Conservation (phyloP, 2,113 vertebrate genomes). For the Ciconia boyciana region DNA sequence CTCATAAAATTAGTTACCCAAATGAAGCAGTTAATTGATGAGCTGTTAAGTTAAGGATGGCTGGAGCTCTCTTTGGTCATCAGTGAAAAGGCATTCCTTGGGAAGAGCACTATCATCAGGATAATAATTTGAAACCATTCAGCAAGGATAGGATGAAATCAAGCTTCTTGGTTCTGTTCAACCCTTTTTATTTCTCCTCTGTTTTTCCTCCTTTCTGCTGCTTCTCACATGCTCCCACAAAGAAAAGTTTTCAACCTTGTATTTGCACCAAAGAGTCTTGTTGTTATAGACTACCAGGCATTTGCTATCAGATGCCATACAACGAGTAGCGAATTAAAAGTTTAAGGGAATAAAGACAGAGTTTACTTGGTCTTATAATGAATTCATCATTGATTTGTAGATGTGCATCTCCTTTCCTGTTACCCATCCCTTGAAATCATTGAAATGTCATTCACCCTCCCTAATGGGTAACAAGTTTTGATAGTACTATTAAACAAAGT, state of each 20-base stretch:
- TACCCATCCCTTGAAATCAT: background rate
- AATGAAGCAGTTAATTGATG: constrained; percentile 51
- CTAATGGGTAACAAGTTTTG: background rate
- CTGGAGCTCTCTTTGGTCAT: background rate
- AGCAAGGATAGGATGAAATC: background rate
- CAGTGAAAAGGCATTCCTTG: background rate
- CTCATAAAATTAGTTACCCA: constrained; percentile 48
- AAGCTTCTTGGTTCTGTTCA: background rate
- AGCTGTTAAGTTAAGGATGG: constrained; percentile 28
- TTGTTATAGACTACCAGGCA: background rate
- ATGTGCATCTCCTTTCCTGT: background rate
- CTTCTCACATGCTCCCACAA: background rate
- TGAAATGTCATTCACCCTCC: background rate
- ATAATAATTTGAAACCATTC: background rate
- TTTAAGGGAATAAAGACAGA: background rate
- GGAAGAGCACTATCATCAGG: background rate
- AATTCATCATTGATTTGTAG: background rate
- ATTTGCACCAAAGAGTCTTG: background rate
- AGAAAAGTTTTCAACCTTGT: background rate
- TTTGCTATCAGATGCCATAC: background rate
- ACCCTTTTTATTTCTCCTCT: background rate
- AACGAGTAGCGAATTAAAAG: background rate
- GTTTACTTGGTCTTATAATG: background rate
- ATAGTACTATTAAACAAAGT: background rate
- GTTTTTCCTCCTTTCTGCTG: background rate